Conservation (phyloP, 1,140 invertebrate genomes). For the Drosophila malerkotliana region DNA sequence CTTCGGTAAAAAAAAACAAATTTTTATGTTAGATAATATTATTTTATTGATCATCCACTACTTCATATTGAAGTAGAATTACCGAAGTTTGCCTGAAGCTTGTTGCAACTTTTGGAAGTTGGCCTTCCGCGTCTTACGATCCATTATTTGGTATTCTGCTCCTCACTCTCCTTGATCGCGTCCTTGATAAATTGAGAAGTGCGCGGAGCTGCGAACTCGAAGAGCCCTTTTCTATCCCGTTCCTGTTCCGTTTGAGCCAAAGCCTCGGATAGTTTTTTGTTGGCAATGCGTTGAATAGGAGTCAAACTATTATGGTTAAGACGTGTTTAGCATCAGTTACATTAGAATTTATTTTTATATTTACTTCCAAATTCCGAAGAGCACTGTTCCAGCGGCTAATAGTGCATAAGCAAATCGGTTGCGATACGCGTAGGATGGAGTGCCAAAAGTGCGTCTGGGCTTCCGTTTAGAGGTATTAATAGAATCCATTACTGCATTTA, state of each 20-base stretch:
- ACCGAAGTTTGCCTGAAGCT: slow-evolving; percentile 52
- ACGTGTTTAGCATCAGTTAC: slow-evolving; percentile 1
- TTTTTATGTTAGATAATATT: slow-evolving; percentile 15
- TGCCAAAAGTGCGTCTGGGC: slow-evolving; percentile 77
- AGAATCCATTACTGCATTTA: slow-evolving; percentile 63
- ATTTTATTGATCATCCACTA: slow-evolving; percentile 57
- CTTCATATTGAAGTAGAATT: slow-evolving; percentile 14
- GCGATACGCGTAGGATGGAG: slow-evolving; percentile 70
- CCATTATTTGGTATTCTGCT: slow-evolving; percentile 62
- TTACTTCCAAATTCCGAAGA: slow-evolving; percentile 71
- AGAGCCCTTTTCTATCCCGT: slow-evolving; percentile 58
- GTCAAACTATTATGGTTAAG: slow-evolving; percentile 38
- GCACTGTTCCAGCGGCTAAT: slow-evolving; percentile 49
- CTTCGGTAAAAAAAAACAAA: slow-evolving; percentile 39
- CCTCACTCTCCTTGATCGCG: slow-evolving; percentile 59
- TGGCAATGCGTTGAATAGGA: slow-evolving; percentile 58
- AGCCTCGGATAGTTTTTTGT: slow-evolving; percentile 51
- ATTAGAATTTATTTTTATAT: not conserved
- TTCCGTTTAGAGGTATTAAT: slow-evolving; percentile 73
- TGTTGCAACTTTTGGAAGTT: slow-evolving; percentile 74
- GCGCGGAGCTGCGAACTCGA: slow-evolving; percentile 58
- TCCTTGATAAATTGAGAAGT: slow-evolving; percentile 52
- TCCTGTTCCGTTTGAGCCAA: slow-evolving; percentile 50
- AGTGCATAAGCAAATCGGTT: slow-evolving; percentile 76
- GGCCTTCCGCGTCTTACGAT: slow-evolving; percentile 62